Percentiles rank a stretch among this genome's conserved stretches.
Evolutionary conservation across 2,113 vertebrate species (phyloP).

Genomic region (Benitochromis conjunctus): DNA sequence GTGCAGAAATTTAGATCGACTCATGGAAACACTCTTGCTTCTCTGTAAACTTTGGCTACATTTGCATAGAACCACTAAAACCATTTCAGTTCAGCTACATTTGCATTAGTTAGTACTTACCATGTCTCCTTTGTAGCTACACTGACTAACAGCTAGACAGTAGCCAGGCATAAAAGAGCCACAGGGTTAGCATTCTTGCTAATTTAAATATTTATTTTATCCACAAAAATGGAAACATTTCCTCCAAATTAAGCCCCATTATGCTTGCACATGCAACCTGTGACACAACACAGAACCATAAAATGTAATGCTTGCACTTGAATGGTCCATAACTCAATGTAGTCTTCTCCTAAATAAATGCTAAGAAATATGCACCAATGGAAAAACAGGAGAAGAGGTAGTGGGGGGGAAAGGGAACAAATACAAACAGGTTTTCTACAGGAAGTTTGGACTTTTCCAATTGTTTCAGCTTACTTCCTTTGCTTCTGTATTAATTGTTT

Average conservation of each 20-base stretch:
- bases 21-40: background rate
- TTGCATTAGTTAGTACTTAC: background rate
- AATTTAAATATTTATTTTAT: background rate
- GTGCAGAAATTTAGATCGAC: background rate
- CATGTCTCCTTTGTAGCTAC: background rate
- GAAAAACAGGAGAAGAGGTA: background rate
- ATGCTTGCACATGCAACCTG: background rate
- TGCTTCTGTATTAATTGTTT: background rate
- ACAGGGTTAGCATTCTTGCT: background rate
- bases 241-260: background rate
- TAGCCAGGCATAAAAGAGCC: background rate
- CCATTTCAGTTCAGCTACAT: background rate
- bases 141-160: background rate
- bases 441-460: background rate
- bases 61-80: background rate
- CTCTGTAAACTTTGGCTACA: background rate
- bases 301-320: background rate
- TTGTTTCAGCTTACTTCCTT: background rate
- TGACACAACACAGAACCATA: background rate
- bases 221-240: background rate
- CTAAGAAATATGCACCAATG: background rate
- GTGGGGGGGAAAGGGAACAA: background rate
- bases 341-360: background rate
- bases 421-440: background rate
- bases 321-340: background rate